Base-by-base conservation (phyloP, 1,140 invertebrate species). In the Cydia amplana region DNA sequence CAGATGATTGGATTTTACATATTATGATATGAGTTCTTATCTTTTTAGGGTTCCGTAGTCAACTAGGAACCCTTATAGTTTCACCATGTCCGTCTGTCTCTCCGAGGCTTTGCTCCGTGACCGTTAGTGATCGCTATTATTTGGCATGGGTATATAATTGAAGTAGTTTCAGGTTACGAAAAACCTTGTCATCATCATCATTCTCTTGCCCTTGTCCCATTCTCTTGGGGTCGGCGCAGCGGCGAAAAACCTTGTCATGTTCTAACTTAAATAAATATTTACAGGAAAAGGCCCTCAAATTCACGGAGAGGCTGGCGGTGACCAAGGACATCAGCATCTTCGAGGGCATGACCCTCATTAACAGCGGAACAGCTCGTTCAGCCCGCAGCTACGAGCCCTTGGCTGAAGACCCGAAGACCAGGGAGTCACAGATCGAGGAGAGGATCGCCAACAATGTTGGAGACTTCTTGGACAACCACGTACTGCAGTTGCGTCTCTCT, bases 201-300 rank as follows among this genome's bases (percentile, higher is more conserved):
- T n/a, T n/a, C n/a, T n/a, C n/a, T n/a, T n/a, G n/a, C n/a, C n/a
- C n/a, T n/a, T n/a, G n/a, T n/a, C n/a, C n/a, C n/a, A n/a, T n/a
- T n/a, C n/a, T n/a, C n/a, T n/a, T n/a, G n/a, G n/a, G n/a, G n/a
- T n/a, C n/a, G n/a, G n/a, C n/a, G n/a, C n/a, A n/a, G n/a, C n/a
- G n/a, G n/a, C 14, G 3, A 55, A 18, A 55, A 55, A 5, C 51
- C n/a, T 23, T 23, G n/a, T n/a, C 9, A 12, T 7, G 6, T 23
- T 60, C 20, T 60, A 60, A 60, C 7, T 23, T 7, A 4, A 60
- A 23, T 5, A 23, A 9, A 20, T 23, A 14, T 89, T 88, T 76
- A 1, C 85, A 93, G 91, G 91, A 93, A 88, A 93, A 93, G 80
- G 89, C 91, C 7, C 78, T 88, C 16, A 91, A 90, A 73, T 80